Evolutionary conservation across 2,113 vertebrate species (phyloP), one percentile per base, ranked within the genome.

Genomic region (Amia ocellicauda): DNA sequence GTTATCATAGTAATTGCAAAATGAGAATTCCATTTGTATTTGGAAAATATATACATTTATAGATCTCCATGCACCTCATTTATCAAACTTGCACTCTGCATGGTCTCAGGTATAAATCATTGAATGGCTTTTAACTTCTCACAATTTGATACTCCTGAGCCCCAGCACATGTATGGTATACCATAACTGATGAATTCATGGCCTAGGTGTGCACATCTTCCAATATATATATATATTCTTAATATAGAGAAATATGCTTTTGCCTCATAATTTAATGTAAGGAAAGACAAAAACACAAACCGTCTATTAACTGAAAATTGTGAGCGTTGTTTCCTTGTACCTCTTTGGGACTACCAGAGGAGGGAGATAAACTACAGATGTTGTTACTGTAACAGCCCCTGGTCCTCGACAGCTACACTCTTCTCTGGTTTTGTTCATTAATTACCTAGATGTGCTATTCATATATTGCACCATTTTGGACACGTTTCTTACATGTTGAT

Each of bases 121-220:
- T 56, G 24, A 22, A 10, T 1, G 20, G 62, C 40, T 45, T 64
- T 64, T 56, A 64, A 55, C 62, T 23, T 64, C 45, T 43, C 8
- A 3, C 10, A 43, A 40, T 40, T 64, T 56, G 56, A 64, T 47
- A 45, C 42, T 28, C 26, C 4, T 19, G 23, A 8, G 16, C 43
- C 31, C 42, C 26, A 17, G 42, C 62, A 47, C 36, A 16, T 57
- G 14, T 7, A 24, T 64, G 36, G 20, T 9, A 27, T 26, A 43
- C 53, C 26, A 14, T 45, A 43, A 57, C 27, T 28, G 27, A 45
- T 64, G 29, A 20, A 5, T 27, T 17, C 19, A 3, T 13, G 23
- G 17, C 9, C 47, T 50, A 50, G 16, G 47, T 7, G 7, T 50
- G 16, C 47, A 13, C 17, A 50, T 8, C 7, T 50, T 22, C 9